Evolutionary conservation across 2,888 invertebrate genomes (phyloP), one percentile per base, ranked within the genome.

Genomic region (Pyrrhia umbra): DNA sequence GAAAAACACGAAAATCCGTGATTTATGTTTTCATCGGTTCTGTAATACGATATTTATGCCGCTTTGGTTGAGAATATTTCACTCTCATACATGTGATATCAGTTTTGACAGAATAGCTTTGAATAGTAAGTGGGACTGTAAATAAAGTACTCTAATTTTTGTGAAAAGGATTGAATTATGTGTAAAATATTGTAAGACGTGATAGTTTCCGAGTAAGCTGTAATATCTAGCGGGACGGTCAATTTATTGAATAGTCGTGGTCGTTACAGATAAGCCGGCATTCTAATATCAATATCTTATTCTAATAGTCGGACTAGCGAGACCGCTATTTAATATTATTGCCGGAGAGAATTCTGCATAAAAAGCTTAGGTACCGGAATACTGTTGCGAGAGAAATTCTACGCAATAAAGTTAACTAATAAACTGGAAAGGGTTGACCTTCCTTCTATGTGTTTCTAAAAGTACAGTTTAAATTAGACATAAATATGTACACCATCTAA

Each of bases 11-110:
- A 52, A 58, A 65, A 55, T 39, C 47, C 27, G 21, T 65, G 65
- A 75, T 74, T 57, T 77, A 74, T 65, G 10, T 47, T 43, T 21
- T 16, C 54, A 20, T 15, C 16, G 50, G 34, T 16, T 10, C 23
- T 46, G 57, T 76, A 45, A 54, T 57, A 20, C 42, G 42, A 13
- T 49, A 54, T 65, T 57, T 51, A 58, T 62, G 61, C 52, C 64
- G 18, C 55, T 45, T 56, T 65, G 18, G 15, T 15, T 15, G 10
- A 9, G n/a, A 56, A 73, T 75, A 65, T 60, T 62, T 75, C 58
- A 62, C 45, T 58, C 69, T 62, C 58, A 77, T 27, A 49, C 37
- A 60, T 59, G 8, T 51, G 37, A 47, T 63, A 69, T 69, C 74
- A 60, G 46, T 18, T 50, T 3, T 15, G 6, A 47, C 60, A 57